Percentiles rank a stretch among this genome's conserved stretches.
phyloP scores from a whole-genome alignment of 2,888 invertebrate genomes.

The Drosophila recens region DNA sequence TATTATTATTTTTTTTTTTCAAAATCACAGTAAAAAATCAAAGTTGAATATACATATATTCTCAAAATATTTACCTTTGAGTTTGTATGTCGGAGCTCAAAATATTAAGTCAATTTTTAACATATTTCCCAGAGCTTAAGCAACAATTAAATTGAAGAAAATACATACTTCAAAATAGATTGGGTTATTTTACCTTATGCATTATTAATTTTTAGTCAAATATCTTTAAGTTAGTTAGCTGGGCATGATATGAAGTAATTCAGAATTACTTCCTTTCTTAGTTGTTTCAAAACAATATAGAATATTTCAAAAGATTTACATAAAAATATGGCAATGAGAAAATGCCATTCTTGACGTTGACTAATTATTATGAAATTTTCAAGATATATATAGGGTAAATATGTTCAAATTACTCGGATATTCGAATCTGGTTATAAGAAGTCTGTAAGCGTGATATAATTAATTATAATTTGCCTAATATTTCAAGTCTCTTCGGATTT shows the following conservation, averaged over 20 bases:
- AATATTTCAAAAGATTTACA: not conserved
- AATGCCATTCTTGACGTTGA: not conserved
- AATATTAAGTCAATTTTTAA: not conserved
- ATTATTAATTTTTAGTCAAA: not conserved
- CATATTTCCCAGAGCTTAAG: not conserved
- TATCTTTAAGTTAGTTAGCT: not conserved
- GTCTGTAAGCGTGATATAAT: conserved; percentile 3
- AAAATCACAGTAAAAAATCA: too few species aligned
- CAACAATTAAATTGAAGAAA: not conserved
- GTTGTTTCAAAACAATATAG: not conserved
- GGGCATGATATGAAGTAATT: too few species aligned
- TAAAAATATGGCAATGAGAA: not conserved
- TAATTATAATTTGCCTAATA: conserved; percentile 16
- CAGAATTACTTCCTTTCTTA: not conserved
- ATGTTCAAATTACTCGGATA: not conserved
- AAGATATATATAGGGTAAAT: not conserved
- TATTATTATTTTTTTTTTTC: too few species aligned
- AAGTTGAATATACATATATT: too few species aligned
- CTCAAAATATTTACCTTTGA: too few species aligned
- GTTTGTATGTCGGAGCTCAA: too few species aligned
- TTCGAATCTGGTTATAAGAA: not conserved
- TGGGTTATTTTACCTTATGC: too few species aligned
- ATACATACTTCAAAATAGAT: not conserved
- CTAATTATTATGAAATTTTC: not conserved
- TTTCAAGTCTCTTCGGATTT: conserved; percentile 10